Base-by-base conservation (phyloP, 2,113 vertebrate species). In the Hipposideros armiger region DNA sequence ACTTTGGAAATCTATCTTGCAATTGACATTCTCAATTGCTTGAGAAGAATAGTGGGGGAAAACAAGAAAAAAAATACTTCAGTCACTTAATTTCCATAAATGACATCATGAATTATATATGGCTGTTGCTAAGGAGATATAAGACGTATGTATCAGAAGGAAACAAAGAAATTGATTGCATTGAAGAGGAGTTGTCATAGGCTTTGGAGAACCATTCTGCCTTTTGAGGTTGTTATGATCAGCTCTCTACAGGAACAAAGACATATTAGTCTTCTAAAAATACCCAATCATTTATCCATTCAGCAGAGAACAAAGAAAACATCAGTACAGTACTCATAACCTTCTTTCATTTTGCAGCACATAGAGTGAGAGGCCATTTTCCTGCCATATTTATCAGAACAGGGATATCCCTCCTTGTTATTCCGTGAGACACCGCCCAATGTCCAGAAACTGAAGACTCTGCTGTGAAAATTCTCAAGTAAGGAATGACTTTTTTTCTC, bases 141-240 rank as follows among this genome's bases (percentile, higher is more conserved):
- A 73, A 97, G 85, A 92, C 92, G 52, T 73, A 64, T 22, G 3
- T n/a, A 73, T 62, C 67, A 66, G 74, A 94, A 74, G 62, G 67
- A 70, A 95, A 93, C 91, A 96, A 95, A 86, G 76, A 74, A 76
- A 90, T 42, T 83, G 95, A 96, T 87, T 93, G 69, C 91, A 36
- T 24, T 11, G 10, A 42, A 22, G 28, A 77, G 2, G 11, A 83
- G 40, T 82, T 30, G 2, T 92, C 60, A 24, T 1, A 28, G 62
- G 67, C n/a, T 81, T 82, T 82, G 56, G 40, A 89, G 85, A 87
- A 64, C 66, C 28, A 78, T n/a, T 89, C 28, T 74, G 73, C 69
- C 62, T 86, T 87, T 86, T 64, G 93, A 95, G 22, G 22, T 80
- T 82, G 42, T 69, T 83, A 82, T 40, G 73, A 94, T 94, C 69